Conservation (phyloP, 2,888 invertebrate species). For the Troilus luridus region DNA sequence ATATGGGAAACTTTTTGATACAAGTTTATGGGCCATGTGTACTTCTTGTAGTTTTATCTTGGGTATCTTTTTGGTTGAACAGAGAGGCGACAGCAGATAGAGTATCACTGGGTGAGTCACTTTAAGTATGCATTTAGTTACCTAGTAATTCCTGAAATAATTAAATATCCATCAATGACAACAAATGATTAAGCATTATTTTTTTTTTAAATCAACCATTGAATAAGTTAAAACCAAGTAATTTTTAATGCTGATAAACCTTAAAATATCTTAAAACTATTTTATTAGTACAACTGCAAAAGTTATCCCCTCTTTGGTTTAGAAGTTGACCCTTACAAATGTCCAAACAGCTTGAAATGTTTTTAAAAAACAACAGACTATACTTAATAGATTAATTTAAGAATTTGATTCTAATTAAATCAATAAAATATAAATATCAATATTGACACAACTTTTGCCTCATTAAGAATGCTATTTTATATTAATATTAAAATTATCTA, state of each 20-base stretch:
- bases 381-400: too few relatives aligned
- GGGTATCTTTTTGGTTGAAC: constrained; percentile 91
- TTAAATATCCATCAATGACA: background rate
- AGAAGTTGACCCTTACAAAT: too few relatives aligned
- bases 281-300: too few relatives aligned
- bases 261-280: too few relatives aligned
- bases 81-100: constrained; percentile 88
- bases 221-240: background rate
- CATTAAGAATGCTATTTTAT: too few relatives aligned
- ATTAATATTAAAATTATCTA: too few relatives aligned
- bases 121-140: background rate
- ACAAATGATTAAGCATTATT: background rate
- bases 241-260: background rate
- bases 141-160: background rate
- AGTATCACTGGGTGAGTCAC: constrained; percentile 78
- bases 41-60: constrained; percentile 85
- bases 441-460: too few relatives aligned
- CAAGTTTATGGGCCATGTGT: constrained; percentile 90
- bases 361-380: too few relatives aligned
- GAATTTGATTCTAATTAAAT: too few relatives aligned
- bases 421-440: too few relatives aligned
- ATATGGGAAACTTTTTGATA: constrained; percentile 89
- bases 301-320: too few relatives aligned
- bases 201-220: background rate
- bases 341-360: too few relatives aligned